A percentile compares a stretch with the other conserved stretches of the same genome.
Evolutionary conservation across 2,888 invertebrate species (phyloP).

Genomic region (Oscheius onirici): DNA sequence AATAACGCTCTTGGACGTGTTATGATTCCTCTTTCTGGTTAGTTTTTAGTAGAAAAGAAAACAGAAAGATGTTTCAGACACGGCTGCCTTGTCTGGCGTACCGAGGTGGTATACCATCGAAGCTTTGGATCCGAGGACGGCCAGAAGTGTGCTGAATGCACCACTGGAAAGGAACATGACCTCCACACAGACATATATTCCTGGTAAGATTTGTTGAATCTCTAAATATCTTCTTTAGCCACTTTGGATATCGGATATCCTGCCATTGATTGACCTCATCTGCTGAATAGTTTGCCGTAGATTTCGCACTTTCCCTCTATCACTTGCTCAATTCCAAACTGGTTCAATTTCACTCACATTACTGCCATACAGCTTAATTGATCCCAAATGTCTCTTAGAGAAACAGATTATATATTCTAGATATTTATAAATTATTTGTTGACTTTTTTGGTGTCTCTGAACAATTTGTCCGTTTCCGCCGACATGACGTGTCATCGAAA

Average conservation of each 20-base stretch:
- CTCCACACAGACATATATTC: constrained; percentile 21
- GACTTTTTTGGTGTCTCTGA: neutral
- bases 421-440: constrained; percentile 8
- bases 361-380: constrained; percentile 5
- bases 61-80: constrained; percentile 71
- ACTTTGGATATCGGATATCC: constrained; percentile 66
- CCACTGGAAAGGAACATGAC: constrained; percentile 32
- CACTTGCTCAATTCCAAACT: constrained; percentile 23
- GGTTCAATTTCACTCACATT: constrained; percentile 1
- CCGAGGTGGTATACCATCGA: constrained; percentile 76
- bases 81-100: constrained; percentile 75
- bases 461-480: neutral
- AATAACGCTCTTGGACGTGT: constrained; percentile 77
- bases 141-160: constrained; percentile 16
- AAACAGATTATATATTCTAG: neutral
- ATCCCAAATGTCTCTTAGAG: constrained; percentile 5
- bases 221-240: constrained; percentile 40
- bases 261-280: constrained; percentile 54
- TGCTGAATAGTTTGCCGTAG: constrained; percentile 8
- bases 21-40: constrained; percentile 74
- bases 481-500: neutral
- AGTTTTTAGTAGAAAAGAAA: neutral
- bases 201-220: neutral
- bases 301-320: constrained; percentile 3
- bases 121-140: constrained; percentile 58